These are phyloP conservation scores for Lepidotrigona ventralis DNA, from an alignment of 1,140 invertebrate genomes.

Conservation along the genomic window DNA sequence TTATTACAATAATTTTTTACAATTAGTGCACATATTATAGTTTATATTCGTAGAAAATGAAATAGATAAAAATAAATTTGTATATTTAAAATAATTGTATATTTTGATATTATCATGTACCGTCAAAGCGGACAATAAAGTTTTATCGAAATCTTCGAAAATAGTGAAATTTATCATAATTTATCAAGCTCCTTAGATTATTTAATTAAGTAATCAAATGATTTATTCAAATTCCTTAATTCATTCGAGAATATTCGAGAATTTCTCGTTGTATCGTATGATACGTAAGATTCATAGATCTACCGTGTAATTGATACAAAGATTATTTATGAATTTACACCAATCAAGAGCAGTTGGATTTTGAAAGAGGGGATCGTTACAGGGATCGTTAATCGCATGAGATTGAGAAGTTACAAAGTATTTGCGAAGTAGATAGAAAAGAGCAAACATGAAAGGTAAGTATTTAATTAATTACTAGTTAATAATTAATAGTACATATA, in stretches of 20 bases:
- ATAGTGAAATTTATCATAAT: background rate
- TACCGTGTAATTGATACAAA: background rate
- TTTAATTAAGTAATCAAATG: background rate
- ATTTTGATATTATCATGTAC: background rate
- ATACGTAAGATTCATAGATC: background rate
- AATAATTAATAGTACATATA: background rate
- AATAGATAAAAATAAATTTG: background rate
- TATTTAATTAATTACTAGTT: background rate
- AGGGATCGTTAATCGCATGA: slow-evolving; percentile 17
- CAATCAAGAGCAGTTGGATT: slow-evolving; percentile 12
- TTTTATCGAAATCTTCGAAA: background rate
- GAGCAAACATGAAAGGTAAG: slow-evolving; percentile 65
- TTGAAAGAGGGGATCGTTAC: slow-evolving; percentile 42
- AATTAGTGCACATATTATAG: background rate
- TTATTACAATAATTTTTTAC: background rate
- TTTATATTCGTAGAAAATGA: background rate
- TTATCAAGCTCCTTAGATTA: background rate
- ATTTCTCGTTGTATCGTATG: background rate
- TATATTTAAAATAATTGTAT: background rate
- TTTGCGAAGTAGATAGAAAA: slow-evolving; percentile 45
- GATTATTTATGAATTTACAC: slow-evolving; percentile 32
- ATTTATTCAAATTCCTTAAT: no score
- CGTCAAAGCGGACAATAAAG: background rate
- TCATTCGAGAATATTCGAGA: background rate
- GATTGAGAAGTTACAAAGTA: slow-evolving; percentile 33